phyloP scores from a whole-genome alignment of 92 coral and sea anemone genomes.

The Montipora capitata region DNA sequence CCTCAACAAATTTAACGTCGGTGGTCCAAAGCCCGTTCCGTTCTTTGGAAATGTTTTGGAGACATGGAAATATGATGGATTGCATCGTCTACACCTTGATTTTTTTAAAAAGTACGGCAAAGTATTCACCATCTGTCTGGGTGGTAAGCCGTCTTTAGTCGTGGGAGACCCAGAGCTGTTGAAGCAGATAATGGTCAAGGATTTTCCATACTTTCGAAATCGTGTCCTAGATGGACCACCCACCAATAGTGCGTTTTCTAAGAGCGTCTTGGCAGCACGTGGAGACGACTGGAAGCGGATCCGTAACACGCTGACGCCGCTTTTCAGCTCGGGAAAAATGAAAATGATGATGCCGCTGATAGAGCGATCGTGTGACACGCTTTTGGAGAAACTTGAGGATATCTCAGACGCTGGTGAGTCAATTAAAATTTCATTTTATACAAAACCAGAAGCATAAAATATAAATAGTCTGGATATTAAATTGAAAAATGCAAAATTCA shows the following conservation, averaged over 20 bases:
- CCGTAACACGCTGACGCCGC: conserved; percentile 72
- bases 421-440: too few species aligned
- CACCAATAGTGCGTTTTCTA: not conserved
- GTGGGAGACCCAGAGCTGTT: conserved; percentile 82
- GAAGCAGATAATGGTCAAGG: conserved; percentile 75
- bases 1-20: conserved; percentile 57
- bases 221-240: conserved; percentile 10
- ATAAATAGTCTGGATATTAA: not conserved
- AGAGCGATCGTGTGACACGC: conserved; percentile 61
- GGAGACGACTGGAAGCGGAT: conserved; percentile 80
- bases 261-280: conserved; percentile 15
- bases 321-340: conserved; percentile 75
- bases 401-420: conserved; percentile 75
- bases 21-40: conserved; percentile 83
- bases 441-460: not conserved
- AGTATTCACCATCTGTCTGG: conserved; percentile 71
- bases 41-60: conserved; percentile 74
- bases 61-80: conserved; percentile 48
- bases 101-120: conserved; percentile 76
- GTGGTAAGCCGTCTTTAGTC: conserved; percentile 70
- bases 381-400: conserved; percentile 64
- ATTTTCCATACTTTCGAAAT: conserved; percentile 72
- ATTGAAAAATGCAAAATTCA: not conserved
- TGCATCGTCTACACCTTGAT: conserved; percentile 61
- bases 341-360: conserved; percentile 76